Conservation (phyloP, 1,140 invertebrate species). For the Danaus plexippus region DNA sequence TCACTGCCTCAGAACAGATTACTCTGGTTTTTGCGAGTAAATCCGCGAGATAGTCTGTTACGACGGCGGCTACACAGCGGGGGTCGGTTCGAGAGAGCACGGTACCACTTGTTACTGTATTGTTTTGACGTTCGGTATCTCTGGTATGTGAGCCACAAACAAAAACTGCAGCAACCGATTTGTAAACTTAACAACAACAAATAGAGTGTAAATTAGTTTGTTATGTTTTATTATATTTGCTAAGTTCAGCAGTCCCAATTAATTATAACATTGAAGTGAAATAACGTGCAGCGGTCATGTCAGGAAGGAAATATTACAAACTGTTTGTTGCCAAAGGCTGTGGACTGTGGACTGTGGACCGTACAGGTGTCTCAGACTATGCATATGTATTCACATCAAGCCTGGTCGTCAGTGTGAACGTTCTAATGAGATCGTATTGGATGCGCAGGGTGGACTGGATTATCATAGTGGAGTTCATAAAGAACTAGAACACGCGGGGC, state of each 20-base stretch:
- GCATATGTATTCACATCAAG: too few relatives aligned
- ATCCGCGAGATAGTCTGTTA: too few relatives aligned
- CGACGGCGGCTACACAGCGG: constrained; percentile 7
- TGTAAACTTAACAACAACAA: background rate
- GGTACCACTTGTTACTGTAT: constrained; percentile 16
- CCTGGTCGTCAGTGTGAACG: too few relatives aligned
- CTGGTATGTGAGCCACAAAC: constrained; percentile 9
- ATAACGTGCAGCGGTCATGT: constrained; percentile 6
- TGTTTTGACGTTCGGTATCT: constrained; percentile 21
- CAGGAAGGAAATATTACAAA: constrained; percentile 3
- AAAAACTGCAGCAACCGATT: background rate
- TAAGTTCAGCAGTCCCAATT: constrained; percentile 17
- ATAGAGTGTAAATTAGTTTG: background rate
- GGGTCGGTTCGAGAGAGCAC: constrained; percentile 15
- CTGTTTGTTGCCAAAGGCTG: constrained; percentile 1
- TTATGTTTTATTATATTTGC: constrained; percentile 5
- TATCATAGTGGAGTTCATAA: too few relatives aligned
- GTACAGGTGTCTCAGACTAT: too few relatives aligned
- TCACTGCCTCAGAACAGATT: too few relatives aligned
- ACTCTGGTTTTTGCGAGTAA: too few relatives aligned
- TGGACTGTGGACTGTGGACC: too few relatives aligned
- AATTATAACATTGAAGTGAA: constrained; percentile 19
- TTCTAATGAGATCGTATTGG: too few relatives aligned
- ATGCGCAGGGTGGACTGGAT: too few relatives aligned
- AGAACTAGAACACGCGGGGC: too few relatives aligned